These are phyloP conservation scores for Mystacornis crossleyi DNA, from an alignment of 2,113 vertebrate genomes.

Conservation along the genomic window DNA sequence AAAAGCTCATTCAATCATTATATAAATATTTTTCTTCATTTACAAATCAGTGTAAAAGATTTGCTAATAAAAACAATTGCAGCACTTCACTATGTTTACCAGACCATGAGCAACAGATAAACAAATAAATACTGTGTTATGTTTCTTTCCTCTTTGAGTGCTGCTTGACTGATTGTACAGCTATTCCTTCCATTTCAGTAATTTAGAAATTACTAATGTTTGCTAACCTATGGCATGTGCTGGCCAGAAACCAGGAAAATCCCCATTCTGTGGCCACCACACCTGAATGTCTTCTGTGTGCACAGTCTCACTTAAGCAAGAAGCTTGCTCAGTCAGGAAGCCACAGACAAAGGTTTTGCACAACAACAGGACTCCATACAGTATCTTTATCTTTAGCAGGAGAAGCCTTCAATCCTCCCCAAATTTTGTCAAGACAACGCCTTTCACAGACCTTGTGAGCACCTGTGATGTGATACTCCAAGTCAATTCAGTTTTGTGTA, in stretches of 20 bases:
- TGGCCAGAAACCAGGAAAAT: neutral
- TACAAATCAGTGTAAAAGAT: neutral
- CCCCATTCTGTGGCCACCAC: neutral
- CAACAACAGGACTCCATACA: neutral
- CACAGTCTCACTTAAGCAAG: neutral
- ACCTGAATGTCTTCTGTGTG: neutral
- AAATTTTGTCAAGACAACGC: neutral
- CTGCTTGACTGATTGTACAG: neutral
- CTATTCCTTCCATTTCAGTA: neutral
- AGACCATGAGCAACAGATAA: neutral
- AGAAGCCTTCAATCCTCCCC: neutral
- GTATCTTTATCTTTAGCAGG: neutral
- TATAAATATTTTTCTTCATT: neutral
- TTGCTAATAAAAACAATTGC: neutral
- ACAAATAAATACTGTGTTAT: neutral
- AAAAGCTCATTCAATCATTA: neutral
- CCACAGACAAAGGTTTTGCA: neutral
- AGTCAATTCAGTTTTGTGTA: neutral
- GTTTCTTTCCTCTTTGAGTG: neutral
- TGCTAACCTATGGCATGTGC: neutral
- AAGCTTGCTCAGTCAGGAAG: neutral
- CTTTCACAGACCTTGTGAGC: fast-evolving
- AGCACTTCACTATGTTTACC: neutral
- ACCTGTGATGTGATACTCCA: neutral
- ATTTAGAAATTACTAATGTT: neutral